Conservation (phyloP, 2,797 vertebrate genomes). For the Balearica regulorum region DNA sequence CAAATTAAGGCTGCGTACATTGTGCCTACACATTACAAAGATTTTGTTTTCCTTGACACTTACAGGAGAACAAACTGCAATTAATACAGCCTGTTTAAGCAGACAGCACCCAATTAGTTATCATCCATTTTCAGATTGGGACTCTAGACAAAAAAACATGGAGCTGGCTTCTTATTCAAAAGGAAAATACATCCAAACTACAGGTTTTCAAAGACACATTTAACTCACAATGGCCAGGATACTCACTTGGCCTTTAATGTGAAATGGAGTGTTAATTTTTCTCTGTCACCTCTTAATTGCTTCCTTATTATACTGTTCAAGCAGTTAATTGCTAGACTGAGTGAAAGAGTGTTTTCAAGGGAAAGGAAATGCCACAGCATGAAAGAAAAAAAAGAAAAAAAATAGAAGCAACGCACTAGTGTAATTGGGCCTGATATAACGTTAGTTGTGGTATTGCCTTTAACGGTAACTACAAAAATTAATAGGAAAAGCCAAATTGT, state of each 20-base stretch:
- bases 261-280: conserved; percentile 85
- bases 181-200: conserved; percentile 80
- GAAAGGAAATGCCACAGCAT: conserved; percentile 82
- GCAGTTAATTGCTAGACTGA: conserved; percentile 85
- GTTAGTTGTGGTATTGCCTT: conserved; percentile 68
- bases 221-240: conserved; percentile 81
- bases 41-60: conserved; percentile 83
- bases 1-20: conserved; percentile 69
- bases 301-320: conserved; percentile 86
- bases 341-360: conserved; percentile 82
- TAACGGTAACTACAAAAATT: conserved; percentile 73
- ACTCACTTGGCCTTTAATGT: conserved; percentile 85
- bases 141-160: conserved; percentile 75
- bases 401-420: conserved; percentile 65
- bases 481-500: conserved; percentile 70
- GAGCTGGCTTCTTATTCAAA: conserved; percentile 76
- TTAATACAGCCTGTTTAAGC: conserved; percentile 79
- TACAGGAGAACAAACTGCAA: conserved; percentile 78
- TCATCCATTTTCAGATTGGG: conserved; percentile 79
- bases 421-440: conserved; percentile 77
- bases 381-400: conserved; percentile 75
- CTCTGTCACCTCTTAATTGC: conserved; percentile 85
- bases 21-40: conserved; percentile 74
- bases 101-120: conserved; percentile 82
- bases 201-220: conserved; percentile 80